phyloP scores from a whole-genome alignment of 2,113 vertebrate species.

The Sapayoa aenigma region DNA sequence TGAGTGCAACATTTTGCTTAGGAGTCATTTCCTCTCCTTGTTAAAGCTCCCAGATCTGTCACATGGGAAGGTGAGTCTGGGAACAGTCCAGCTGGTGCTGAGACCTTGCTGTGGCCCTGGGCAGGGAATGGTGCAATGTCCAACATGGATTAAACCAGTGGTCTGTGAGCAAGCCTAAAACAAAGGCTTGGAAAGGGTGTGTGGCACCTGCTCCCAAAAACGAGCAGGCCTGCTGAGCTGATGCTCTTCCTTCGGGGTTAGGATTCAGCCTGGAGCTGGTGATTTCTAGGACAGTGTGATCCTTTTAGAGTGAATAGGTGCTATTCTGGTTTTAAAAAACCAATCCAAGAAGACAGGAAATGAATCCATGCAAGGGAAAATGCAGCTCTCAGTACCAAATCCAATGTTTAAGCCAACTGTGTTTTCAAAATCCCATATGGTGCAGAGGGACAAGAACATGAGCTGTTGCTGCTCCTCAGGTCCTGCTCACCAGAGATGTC shows the following conservation, averaged over 20 bases:
- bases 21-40: background rate
- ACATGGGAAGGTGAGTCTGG: background rate
- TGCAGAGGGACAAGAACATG: constrained; percentile 25
- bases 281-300: background rate
- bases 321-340: background rate
- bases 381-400: background rate
- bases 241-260: background rate
- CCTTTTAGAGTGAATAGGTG: background rate
- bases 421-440: constrained; percentile 53
- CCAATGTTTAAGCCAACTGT: constrained; percentile 39
- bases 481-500: background rate
- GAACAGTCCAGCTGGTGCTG: background rate
- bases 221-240: background rate
- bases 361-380: background rate
- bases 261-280: background rate
- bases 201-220: background rate
- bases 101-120: background rate
- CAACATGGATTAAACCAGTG: accelerated
- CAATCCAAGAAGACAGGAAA: background rate
- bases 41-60: background rate
- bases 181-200: background rate
- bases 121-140: background rate
- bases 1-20: background rate
- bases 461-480: constrained; percentile 34
- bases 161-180: background rate